Evolutionary conservation across 2,888 invertebrate species (phyloP), one percentile per base, ranked within the genome.

Genomic region (Gisinianus flammeolus): DNA sequence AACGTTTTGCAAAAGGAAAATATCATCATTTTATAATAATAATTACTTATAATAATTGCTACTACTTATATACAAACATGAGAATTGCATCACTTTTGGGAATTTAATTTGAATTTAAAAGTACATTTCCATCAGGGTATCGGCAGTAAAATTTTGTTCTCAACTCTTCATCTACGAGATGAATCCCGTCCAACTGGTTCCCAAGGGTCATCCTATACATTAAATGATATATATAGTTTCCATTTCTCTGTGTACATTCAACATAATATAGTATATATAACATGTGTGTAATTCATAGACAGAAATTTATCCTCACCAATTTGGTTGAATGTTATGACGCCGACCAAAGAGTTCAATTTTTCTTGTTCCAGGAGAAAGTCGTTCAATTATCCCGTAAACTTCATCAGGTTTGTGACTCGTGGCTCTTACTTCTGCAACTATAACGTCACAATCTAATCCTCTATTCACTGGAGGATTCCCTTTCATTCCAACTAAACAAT

Each of bases 341-440:
- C 98, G 89, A 0, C 98, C 98, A 87, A 98, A 98, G 22, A 98
- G 89, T 88, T 98, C 98, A 79, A 98, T 96, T 89, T 98, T 98
- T 78, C 97, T 91, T 0, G 97, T 97, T 0, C 98, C 97, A 0
- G 98, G 98, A 81, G 97, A 96, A 73, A 98, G 90, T 74, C 98
- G 90, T 87, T 98, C 98, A 83, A 98, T 98, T 85, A 98, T 97
- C 16, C 97, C 98, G 87, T 98, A 98, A 85, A 98, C 96, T 88
- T 98, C 98, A 87, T 98, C 98, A 0, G 98, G 98, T 86, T 98
- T 98, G 87, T 98, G 98, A 85, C 95, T 96, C 0, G 98, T 98
- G 19, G 97, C 98, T 77, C 98, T 90, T 0, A 98, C 98, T 88
- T 98, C 98, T 0, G 98, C 97, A 0, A 98, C 98, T 81, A 98